Percentiles rank a stretch among this genome's conserved stretches.
Conservation (phyloP, 2,113 vertebrate species). For the Gracilinanus agilis region DNA sequence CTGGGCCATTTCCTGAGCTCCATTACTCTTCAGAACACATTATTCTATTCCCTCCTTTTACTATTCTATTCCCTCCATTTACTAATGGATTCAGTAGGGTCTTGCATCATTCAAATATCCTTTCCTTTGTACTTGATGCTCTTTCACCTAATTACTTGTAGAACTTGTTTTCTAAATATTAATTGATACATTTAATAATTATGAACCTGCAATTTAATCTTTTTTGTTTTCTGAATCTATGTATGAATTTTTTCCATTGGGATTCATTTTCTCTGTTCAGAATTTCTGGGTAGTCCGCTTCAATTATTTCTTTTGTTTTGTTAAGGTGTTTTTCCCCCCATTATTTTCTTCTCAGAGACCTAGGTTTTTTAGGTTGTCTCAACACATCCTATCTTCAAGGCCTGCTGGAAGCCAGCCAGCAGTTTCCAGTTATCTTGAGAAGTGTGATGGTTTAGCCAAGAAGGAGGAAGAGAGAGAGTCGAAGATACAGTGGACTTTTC, state of each 20-base stretch:
- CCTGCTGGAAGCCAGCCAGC: no score
- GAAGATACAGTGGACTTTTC: no score
- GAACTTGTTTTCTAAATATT: neutral
- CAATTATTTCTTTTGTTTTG: neutral
- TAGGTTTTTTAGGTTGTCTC: neutral
- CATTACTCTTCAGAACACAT: neutral
- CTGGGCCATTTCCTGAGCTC: neutral
- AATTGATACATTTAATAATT: neutral
- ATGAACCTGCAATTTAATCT: neutral
- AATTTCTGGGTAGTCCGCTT: neutral
- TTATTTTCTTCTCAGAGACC: neutral
- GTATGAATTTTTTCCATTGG: neutral
- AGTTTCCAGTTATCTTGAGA: no score
- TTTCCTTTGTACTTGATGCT: neutral
- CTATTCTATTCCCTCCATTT: neutral
- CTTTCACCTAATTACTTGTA: neutral
- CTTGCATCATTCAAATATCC: neutral
- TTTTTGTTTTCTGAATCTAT: neutral
- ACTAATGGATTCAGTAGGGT: neutral
- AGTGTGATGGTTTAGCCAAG: no score
- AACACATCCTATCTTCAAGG: neutral
- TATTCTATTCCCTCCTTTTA: neutral
- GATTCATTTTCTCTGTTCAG: neutral
- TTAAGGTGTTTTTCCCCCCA: neutral
- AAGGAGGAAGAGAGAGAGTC: no score